Evolutionary conservation across 1,140 invertebrate genomes (phyloP), one percentile per base, ranked within the genome.

Genomic region (Pomacea maculata): DNA sequence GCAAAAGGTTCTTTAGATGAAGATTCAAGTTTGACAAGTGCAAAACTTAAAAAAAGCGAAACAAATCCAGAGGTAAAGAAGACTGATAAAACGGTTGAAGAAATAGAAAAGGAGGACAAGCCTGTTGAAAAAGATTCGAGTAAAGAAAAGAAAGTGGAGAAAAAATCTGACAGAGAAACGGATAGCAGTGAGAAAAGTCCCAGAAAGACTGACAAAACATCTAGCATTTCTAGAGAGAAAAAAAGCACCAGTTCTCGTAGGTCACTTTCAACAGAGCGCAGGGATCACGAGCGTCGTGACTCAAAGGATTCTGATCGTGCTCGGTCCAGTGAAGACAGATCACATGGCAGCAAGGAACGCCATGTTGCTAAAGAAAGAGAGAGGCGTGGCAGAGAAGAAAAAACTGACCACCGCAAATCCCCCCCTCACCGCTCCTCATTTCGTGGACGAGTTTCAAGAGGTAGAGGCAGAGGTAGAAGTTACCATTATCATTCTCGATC

Each of bases 251-350:
- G 77, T 9, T 25, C 65, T 57, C 21, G 21, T 70, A 63, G 75
- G 21, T 67, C 75, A 9, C 63, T 34, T 45, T 78, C 77, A 15
- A 52, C 77, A 54, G 77, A 78, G 52, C 67, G 67, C n/a, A 12
- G 29, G 21, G 64, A 65, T n/a, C 64, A n/a, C 7, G 64, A 65
- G 7, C 25, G 75, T 15, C 75, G 75, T 8, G 67, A 71, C 29
- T 78, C 77, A 29, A 78, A 78, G 65, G 77, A 78, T 14, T 78
- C 77, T 55, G 77, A 78, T 45, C 63, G 77, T 12, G 57, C 77
- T n/a, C 77, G 77, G 21, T 70, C 77, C 1, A 14, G 45, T 57
- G 77, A 78, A 55, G 77, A 78, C 17, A 34, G 65, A 7, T 67
- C 29, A 11, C 67, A 45, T 14, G 29, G 17, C 77, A 78, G 77